Percentiles rank a stretch among this genome's conserved stretches.
These are phyloP conservation scores for Progne subis DNA, from an alignment of 2,113 vertebrate genomes.

Conservation along the genomic window DNA sequence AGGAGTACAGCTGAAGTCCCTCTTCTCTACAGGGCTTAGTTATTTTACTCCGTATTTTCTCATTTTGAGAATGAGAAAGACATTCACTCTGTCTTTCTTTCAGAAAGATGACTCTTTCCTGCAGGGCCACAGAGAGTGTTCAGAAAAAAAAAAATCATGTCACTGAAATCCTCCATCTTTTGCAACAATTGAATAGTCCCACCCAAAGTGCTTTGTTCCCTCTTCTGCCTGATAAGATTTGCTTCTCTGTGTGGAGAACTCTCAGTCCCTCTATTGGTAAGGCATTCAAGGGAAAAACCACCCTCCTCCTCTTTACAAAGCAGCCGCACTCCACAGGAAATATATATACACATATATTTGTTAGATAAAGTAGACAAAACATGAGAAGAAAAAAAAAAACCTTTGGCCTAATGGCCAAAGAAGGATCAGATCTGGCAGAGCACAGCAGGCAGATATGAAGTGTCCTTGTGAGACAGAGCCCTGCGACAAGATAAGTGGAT, in stretches of 20 bases:
- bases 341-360: background rate
- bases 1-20: background rate
- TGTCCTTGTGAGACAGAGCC: background rate
- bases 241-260: background rate
- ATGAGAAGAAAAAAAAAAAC: background rate
- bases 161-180: background rate
- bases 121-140: background rate
- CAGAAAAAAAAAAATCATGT: background rate
- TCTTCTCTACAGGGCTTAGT: background rate
- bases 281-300: background rate
- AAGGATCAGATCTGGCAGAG: background rate
- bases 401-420: background rate
- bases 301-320: background rate
- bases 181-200: background rate
- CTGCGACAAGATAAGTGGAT: background rate
- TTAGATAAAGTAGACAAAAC: background rate
- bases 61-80: background rate
- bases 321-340: background rate
- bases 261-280: background rate
- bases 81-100: background rate
- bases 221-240: background rate
- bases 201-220: background rate
- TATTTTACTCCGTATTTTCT: background rate
- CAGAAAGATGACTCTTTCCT: background rate
- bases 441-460: rapidly evolving